Conservation (phyloP, 2,113 vertebrate species). For the Arothron firmamentum region DNA sequence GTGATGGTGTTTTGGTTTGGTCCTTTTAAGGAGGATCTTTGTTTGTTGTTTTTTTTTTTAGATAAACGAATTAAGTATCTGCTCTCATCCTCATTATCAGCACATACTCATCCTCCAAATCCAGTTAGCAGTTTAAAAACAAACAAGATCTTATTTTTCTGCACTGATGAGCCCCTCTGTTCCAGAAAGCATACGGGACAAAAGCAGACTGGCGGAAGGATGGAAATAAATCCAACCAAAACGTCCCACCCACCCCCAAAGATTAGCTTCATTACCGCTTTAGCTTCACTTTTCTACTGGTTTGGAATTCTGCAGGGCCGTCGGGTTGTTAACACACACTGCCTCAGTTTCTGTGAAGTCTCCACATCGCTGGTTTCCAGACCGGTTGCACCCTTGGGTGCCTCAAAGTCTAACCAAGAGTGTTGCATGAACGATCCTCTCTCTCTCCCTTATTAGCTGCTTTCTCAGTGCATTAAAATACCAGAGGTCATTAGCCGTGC, state of each 20-base stretch:
- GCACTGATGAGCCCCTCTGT: slow-evolving; percentile 50
- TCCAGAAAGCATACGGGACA: slow-evolving; percentile 59
- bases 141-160: slow-evolving; percentile 72
- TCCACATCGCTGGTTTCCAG: neutral
- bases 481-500: no score
- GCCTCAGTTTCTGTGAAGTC: neutral
- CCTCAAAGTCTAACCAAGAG: neutral
- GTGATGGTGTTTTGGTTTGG: neutral
- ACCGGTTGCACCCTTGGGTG: neutral
- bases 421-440: neutral
- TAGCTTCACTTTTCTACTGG: slow-evolving; percentile 2
- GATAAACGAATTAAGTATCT: no score
- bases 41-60: no score
- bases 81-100: slow-evolving; percentile 16
- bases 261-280: no score
- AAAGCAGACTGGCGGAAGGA: slow-evolving; percentile 48
- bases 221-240: slow-evolving; percentile 48
- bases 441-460: neutral
- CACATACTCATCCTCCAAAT: slow-evolving; percentile 38
- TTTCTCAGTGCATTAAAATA: slow-evolving; percentile 12
- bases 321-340: slow-evolving; percentile 5
- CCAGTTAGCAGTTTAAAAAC: slow-evolving; percentile 55
- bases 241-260: no score
- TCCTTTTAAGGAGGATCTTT: no score
- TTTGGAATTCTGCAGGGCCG: neutral